Conservation (phyloP, 1,140 invertebrate species). For the Drosophila nigromelanica region DNA sequence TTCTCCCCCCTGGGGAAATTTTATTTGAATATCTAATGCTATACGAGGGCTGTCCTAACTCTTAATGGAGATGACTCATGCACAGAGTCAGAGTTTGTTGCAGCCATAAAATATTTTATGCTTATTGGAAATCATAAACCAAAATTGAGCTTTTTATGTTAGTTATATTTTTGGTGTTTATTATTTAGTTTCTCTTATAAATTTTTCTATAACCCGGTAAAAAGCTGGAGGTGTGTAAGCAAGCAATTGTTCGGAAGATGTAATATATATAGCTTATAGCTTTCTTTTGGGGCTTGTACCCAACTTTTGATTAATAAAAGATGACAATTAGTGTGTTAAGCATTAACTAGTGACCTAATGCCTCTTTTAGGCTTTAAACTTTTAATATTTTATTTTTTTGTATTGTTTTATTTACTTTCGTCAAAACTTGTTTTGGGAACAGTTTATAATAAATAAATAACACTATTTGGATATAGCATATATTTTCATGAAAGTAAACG, state of each 20-base stretch:
- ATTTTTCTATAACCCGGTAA: background rate
- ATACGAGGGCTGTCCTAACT: conserved; percentile 59
- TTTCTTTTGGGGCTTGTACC: background rate
- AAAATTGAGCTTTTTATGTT: background rate
- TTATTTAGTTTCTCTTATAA: background rate
- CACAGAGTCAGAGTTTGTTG: background rate
- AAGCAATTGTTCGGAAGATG: background rate
- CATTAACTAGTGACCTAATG: no score
- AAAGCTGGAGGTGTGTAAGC: background rate
- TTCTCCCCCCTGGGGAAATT: conserved; percentile 68
- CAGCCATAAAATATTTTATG: conserved; percentile 6
- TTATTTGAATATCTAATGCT: conserved; percentile 79
- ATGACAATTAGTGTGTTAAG: no score
- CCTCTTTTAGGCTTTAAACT: no score
- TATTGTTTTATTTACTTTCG: no score
- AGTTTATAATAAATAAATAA: no score
- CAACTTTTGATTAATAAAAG: no score
- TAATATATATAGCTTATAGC: background rate
- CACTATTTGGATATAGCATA: no score
- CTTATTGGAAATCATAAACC: conserved; percentile 24
- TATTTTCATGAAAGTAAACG: no score
- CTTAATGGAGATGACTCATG: conserved; percentile 45
- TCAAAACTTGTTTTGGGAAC: no score
- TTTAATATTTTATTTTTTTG: no score
- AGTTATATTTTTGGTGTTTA: background rate